Conservation (phyloP, 2,888 invertebrate species). For the Lysandra bellargus region DNA sequence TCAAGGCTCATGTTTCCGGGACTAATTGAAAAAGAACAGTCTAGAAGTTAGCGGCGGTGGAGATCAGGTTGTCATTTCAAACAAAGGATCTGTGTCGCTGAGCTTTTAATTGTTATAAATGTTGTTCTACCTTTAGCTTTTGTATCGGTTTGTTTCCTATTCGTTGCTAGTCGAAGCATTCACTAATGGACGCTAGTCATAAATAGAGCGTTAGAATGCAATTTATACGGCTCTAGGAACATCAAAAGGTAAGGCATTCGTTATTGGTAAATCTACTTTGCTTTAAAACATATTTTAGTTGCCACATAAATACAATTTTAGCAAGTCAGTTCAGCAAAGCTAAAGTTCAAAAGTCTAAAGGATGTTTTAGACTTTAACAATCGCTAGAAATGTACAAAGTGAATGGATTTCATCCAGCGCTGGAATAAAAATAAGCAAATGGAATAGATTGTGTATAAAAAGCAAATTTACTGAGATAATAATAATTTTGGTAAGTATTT, state of each 20-base stretch:
- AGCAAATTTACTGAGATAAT: background rate
- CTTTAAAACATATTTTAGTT: background rate
- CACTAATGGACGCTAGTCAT: background rate
- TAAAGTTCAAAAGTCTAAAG: background rate
- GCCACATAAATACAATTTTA: background rate
- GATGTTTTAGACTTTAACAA: background rate
- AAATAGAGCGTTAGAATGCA: background rate
- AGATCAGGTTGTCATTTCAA: background rate
- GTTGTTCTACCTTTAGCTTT: background rate
- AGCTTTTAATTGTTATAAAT: constrained; percentile 18
- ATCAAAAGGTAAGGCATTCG: background rate
- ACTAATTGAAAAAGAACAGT: constrained; percentile 23
- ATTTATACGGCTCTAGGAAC: too few relatives aligned
- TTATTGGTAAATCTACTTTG: background rate
- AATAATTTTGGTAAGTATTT: too few relatives aligned
- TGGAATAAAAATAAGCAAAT: background rate
- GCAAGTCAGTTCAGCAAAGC: background rate
- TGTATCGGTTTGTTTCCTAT: background rate
- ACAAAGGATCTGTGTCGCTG: constrained; percentile 20
- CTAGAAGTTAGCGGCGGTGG: background rate
- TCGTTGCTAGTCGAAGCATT: too few relatives aligned
- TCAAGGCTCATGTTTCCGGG: background rate
- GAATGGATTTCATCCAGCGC: background rate
- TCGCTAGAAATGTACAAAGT: constrained; percentile 5
- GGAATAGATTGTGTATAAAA: background rate